phyloP scores from a whole-genome alignment of 2,888 invertebrate species.

The Melanotus villosus region DNA sequence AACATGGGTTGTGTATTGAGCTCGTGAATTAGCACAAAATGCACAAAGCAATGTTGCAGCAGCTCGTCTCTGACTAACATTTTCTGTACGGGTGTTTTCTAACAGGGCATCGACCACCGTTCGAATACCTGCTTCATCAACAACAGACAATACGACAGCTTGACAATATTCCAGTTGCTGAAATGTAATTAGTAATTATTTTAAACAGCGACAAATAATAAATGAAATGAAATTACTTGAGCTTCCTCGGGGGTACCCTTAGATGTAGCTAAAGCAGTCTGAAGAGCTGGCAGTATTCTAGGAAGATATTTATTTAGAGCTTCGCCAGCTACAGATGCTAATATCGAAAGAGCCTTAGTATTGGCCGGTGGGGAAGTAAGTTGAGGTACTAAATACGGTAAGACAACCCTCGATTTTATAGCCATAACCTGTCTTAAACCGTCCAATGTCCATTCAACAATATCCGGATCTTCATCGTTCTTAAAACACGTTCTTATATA shows the following conservation, averaged over 20 bases:
- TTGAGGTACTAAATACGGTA: slow-evolving; percentile 97
- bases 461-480: slow-evolving; percentile 83
- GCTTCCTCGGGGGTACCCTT: slow-evolving; percentile 77
- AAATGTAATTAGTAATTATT: slow-evolving; percentile 24
- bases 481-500: slow-evolving; percentile 59
- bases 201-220: no score
- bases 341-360: slow-evolving; percentile 92
- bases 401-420: slow-evolving; percentile 94
- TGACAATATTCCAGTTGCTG: slow-evolving; percentile 93
- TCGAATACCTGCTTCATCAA: slow-evolving; percentile 89
- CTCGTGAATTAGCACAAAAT: slow-evolving; percentile 91
- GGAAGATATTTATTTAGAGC: slow-evolving; percentile 91
- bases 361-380: slow-evolving; percentile 91
- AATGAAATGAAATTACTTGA: slow-evolving; percentile 58
- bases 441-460: slow-evolving; percentile 93
- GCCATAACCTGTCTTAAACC: slow-evolving; percentile 98
- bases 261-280: slow-evolving; percentile 81
- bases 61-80: slow-evolving; percentile 79
- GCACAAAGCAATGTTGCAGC: slow-evolving; percentile 90
- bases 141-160: slow-evolving; percentile 91
- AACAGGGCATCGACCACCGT: slow-evolving; percentile 90
- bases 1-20: slow-evolving; percentile 89
- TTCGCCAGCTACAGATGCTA: slow-evolving; percentile 96
- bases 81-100: slow-evolving; percentile 79
- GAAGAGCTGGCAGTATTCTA: slow-evolving; percentile 92